These are phyloP conservation scores for Drosophila imparisetae DNA, from an alignment of 2,888 invertebrate genomes.

Conservation along the genomic window DNA sequence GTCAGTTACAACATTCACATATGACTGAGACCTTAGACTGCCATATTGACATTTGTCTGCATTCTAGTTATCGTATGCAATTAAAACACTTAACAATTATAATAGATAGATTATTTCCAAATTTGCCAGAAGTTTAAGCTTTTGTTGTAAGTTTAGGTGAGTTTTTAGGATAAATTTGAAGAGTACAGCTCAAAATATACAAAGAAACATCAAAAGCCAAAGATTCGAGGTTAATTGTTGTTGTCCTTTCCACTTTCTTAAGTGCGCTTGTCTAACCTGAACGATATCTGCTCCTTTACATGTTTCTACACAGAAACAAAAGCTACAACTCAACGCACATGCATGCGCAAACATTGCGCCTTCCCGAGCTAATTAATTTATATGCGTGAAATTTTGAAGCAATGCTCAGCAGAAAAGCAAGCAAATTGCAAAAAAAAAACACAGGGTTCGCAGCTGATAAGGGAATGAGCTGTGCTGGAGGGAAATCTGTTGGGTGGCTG, in stretches of 20 bases:
- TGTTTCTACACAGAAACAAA: neutral
- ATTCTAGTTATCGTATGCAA: neutral
- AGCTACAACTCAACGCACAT: slow-evolving; percentile 1
- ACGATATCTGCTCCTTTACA: neutral
- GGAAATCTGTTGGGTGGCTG: slow-evolving; percentile 2
- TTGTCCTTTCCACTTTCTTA: neutral
- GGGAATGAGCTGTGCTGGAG: neutral
- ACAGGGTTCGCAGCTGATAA: slow-evolving; percentile 21
- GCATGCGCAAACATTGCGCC: slow-evolving; percentile 23
- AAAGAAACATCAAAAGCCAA: neutral
- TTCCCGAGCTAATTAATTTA: slow-evolving; percentile 65
- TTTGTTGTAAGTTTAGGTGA: neutral
- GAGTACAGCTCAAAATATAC: neutral
- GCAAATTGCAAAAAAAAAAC: slow-evolving; percentile 35
- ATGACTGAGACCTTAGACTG: neutral
- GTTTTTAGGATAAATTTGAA: neutral
- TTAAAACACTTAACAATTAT: neutral
- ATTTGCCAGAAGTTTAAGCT: neutral
- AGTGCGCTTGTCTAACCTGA: neutral
- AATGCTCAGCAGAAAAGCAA: slow-evolving; percentile 55
- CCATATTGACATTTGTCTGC: neutral
- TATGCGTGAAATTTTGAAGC: slow-evolving; percentile 74
- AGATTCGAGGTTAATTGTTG: neutral
- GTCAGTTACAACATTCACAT: neutral
- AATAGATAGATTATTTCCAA: neutral